Evolutionary conservation across 2,113 vertebrate genomes (phyloP).

Genomic region (Nerophis lumbriciformis): DNA sequence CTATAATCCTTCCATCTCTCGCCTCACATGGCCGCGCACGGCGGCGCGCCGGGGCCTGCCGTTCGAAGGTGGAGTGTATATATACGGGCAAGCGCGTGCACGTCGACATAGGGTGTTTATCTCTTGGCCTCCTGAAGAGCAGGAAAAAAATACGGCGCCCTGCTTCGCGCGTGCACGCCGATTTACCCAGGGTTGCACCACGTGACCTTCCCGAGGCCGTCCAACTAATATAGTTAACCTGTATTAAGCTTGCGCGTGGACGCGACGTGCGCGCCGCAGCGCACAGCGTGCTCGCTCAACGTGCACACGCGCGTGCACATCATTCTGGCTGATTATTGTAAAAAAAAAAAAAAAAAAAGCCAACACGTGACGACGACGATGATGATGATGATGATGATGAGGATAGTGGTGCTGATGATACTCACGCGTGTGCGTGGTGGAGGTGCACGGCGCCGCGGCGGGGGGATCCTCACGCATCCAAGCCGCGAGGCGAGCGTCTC

Average conservation of each 20-base stretch:
- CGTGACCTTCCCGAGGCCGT: neutral
- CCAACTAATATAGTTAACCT: no score
- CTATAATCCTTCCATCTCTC: conserved; percentile 37
- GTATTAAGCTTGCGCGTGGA: no score
- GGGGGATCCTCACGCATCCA: conserved; percentile 22
- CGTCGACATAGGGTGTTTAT: neutral
- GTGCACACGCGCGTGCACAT: no score
- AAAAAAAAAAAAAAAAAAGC: no score
- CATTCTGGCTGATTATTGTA: no score
- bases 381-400: no score
- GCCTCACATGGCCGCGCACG: conserved; percentile 29
- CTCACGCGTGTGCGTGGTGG: conserved; percentile 47
- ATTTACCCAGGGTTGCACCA: neutral
- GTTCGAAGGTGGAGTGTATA: no score
- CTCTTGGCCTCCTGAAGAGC: no score
- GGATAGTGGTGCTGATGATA: conserved; percentile 28
- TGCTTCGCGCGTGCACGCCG: neutral
- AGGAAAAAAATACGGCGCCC: neutral
- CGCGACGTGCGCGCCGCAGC: no score
- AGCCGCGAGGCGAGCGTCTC: conserved; percentile 37
- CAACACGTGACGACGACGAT: no score
- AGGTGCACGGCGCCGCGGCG: conserved; percentile 18
- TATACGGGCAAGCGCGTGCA: neutral
- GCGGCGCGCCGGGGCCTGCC: no score
- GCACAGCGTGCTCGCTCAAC: no score